Evolutionary conservation across 2,797 vertebrate species (phyloP), one percentile per base, ranked within the genome.

Genomic region (Lutjanus argentimaculatus): DNA sequence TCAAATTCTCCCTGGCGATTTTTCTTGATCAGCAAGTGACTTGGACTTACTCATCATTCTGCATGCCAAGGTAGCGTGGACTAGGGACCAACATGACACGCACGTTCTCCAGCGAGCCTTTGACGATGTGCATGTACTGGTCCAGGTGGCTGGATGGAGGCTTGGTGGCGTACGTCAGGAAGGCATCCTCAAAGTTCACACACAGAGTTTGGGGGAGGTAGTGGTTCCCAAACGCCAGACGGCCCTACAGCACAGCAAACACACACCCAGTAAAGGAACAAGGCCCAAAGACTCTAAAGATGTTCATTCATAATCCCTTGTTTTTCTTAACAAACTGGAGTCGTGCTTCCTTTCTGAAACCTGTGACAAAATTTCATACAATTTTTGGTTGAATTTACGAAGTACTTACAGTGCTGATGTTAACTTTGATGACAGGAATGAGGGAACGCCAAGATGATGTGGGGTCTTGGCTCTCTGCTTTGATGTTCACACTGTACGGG

Each of bases 51-150:
- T 99, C 98, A 63, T 99, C 99, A 55, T 97, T 99, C 90, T 99
- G 98, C 93, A 97, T 95, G 84, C 98, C 98, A 83, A 99, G 95
- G 1, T 99, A 99, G 94, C 97, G 96, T 1, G 97, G 98, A 88
- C 98, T 99, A 55, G 98, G 98, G 74, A 99, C 98, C 85, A 99
- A 95, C 98, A 99, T 99, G 82, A 99, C 98, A 1, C 99, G 95
- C 7, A 99, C 98, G 22, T 99, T 99, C 94, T 99, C 99, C 92
- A 99, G 80, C 15, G 97, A 97, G 56, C 99, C 99, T 89, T 99
- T 99, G 80, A 99, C 94, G 0, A 99, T 99, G 92, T 99, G 99
- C 99, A 99, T 99, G 92, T 97, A 99, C 79, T 98, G 97, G 89
- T 99, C 99, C 68, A 99, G 96, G 87, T 98, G 99, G 93, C 98